Evolutionary conservation across 2,113 vertebrate species (phyloP).

Genomic region (Rhinopomastus cyanomelas): DNA sequence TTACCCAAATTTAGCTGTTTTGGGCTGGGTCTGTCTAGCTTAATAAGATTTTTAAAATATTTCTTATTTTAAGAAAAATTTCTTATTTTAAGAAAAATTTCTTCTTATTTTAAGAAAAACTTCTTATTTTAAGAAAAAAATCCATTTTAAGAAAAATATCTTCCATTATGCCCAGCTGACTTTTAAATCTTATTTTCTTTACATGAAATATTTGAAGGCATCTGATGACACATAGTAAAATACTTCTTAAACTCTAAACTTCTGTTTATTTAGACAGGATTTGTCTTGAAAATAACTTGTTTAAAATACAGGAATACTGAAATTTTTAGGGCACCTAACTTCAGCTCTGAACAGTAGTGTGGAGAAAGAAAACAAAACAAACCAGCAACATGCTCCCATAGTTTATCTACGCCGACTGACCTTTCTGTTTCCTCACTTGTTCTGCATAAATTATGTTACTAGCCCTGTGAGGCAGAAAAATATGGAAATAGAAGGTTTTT

Average conservation of each 20-base stretch:
- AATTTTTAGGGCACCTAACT: slow-evolving; percentile 31
- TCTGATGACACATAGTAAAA: background rate
- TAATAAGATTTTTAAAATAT: background rate
- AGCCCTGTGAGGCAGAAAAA: slow-evolving; percentile 29
- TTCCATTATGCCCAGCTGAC: background rate
- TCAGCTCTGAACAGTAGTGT: slow-evolving; percentile 15
- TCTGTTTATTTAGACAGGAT: background rate
- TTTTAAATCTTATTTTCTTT: background rate
- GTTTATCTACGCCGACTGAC: slow-evolving; percentile 34
- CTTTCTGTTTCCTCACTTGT: slow-evolving; percentile 66
- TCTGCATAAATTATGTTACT: slow-evolving; percentile 61
- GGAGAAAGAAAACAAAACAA: slow-evolving; percentile 13
- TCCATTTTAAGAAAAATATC: background rate
- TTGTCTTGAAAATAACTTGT: slow-evolving; percentile 21
- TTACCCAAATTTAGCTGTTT: background rate
- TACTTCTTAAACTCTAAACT: background rate
- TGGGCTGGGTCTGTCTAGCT: background rate
- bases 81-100: background rate
- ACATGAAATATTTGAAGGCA: background rate
- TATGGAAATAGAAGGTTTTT: slow-evolving; percentile 1
- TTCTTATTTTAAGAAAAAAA: background rate
- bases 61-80: background rate
- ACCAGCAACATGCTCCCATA: background rate
- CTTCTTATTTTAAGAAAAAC: background rate
- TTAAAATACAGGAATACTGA: slow-evolving; percentile 4